Evolutionary conservation across 2,113 vertebrate genomes (phyloP).

Genomic region (Crocuta crocuta): DNA sequence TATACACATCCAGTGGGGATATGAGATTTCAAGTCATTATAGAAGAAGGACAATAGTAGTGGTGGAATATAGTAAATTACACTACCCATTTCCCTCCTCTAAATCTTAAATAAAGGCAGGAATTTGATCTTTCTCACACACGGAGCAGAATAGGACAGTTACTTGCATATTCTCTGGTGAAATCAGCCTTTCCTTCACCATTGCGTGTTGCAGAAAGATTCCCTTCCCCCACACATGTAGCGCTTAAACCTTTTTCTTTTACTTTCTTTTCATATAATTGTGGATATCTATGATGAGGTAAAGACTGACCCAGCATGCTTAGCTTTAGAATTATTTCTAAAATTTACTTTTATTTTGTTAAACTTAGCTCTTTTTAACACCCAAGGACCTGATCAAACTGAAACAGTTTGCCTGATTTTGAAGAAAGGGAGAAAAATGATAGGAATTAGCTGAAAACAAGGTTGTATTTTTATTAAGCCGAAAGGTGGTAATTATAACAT

Average conservation of each 20-base stretch:
- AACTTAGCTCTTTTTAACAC: not conserved
- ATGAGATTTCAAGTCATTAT: not conserved
- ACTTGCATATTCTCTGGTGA: not conserved
- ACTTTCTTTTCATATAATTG: not conserved
- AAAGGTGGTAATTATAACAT: slow-evolving; percentile 50
- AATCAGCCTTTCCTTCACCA: not conserved
- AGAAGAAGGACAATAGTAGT: not conserved
- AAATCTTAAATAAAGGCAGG: not conserved
- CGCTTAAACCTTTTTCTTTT: not conserved
- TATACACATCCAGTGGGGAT: not conserved
- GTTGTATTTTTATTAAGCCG: slow-evolving; percentile 21
- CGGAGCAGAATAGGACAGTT: not conserved
- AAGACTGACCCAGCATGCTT: not conserved
- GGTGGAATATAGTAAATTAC: not conserved
- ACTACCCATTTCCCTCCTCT: not conserved
- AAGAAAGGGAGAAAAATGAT: not conserved
- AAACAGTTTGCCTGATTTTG: not conserved
- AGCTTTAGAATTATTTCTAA: not conserved
- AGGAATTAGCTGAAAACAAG: slow-evolving; percentile 9
- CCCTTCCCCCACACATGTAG: rapidly evolving
- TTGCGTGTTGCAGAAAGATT: not conserved
- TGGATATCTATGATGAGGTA: not conserved
- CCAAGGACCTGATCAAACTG: not conserved
- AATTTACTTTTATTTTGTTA: not conserved
- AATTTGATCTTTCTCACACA: not conserved